Percentiles rank a stretch among this genome's conserved stretches.
phyloP scores from a whole-genome alignment of 1,140 invertebrate species.

The Chymomyza costata region DNA sequence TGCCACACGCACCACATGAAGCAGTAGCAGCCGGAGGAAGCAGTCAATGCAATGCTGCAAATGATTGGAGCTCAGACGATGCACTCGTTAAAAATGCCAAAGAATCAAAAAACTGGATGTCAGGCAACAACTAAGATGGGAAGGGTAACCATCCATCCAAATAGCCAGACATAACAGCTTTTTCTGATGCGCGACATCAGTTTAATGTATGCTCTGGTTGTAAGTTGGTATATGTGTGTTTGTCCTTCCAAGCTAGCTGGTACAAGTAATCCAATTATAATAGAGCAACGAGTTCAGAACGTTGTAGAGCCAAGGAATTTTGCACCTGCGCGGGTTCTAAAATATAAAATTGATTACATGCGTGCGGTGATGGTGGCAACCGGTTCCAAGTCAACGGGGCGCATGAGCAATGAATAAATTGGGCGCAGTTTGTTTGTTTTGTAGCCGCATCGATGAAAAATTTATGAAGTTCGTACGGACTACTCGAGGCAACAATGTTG shows the following conservation, averaged over 20 bases:
- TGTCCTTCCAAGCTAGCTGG: conserved; percentile 59
- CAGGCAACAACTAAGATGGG: conserved; percentile 10
- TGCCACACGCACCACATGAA: conserved; percentile 39
- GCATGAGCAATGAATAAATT: conserved; percentile 33
- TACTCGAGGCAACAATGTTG: conserved; percentile 11
- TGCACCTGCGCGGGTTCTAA: conserved; percentile 63
- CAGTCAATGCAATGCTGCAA: too few species aligned
- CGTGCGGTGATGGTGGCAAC: conserved; percentile 23
- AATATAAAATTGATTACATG: conserved; percentile 69
- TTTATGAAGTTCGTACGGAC: conserved; percentile 63
- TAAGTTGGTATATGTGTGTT: too few species aligned
- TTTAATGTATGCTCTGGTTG: conserved; percentile 34
- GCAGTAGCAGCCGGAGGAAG: conserved; percentile 3
- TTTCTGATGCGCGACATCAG: conserved; percentile 39
- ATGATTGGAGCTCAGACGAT: conserved; percentile 39
- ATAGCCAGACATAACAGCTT: conserved; percentile 30
- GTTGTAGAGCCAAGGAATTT: conserved; percentile 9
- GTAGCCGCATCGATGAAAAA: conserved; percentile 53
- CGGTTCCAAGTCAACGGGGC: too few species aligned
- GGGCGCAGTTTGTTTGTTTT: conserved; percentile 51
- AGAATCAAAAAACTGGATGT: conserved; percentile 9
- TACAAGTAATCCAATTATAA: conserved; percentile 76
- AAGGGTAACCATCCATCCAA: too few species aligned
- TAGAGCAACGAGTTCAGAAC: conserved; percentile 16
- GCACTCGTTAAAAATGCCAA: conserved; percentile 47